A percentile compares a stretch with the other conserved stretches of the same genome.
Evolutionary conservation across 2,797 vertebrate genomes (phyloP).

Genomic region (Remorina albescens): DNA sequence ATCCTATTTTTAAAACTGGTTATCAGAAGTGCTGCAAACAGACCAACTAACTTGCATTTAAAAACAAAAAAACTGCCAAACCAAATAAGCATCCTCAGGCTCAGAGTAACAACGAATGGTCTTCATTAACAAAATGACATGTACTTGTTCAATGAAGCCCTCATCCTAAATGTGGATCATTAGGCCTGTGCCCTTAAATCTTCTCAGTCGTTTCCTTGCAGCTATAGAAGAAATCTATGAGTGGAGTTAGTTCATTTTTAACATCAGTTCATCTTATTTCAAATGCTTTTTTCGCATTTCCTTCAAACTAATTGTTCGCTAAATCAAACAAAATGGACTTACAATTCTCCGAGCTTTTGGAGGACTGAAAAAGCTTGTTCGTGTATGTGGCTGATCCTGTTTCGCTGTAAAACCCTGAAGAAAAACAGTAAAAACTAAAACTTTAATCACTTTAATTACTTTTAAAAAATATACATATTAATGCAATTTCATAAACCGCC

Average conservation of each 20-base stretch:
- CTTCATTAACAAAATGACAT: slow-evolving; percentile 8
- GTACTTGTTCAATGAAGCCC: slow-evolving; percentile 17
- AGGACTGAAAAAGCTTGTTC: slow-evolving; percentile 91
- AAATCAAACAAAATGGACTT: slow-evolving; percentile 79
- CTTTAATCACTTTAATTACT: neutral
- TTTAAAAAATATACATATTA: neutral
- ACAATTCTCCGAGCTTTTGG: slow-evolving; percentile 93
- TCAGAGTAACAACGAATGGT: slow-evolving; percentile 8
- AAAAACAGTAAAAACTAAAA: slow-evolving; percentile 17
- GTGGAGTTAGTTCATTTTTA: no score
- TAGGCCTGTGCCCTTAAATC: neutral
- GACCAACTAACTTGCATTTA: neutral
- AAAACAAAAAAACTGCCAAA: no score
- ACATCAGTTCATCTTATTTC: no score
- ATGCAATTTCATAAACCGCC: slow-evolving; percentile 18
- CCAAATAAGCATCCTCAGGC: neutral
- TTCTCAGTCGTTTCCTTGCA: neutral
- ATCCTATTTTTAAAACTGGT: neutral
- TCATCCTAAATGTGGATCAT: slow-evolving; percentile 15
- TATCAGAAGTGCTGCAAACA: neutral
- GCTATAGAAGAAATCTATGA: slow-evolving; percentile 13
- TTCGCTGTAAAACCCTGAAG: slow-evolving; percentile 90
- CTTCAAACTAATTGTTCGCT: neutral
- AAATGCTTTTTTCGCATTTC: no score
- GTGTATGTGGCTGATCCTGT: slow-evolving; percentile 90